Base-by-base conservation (phyloP, 2,888 invertebrate species). In the Lepidochitona cinerea region DNA sequence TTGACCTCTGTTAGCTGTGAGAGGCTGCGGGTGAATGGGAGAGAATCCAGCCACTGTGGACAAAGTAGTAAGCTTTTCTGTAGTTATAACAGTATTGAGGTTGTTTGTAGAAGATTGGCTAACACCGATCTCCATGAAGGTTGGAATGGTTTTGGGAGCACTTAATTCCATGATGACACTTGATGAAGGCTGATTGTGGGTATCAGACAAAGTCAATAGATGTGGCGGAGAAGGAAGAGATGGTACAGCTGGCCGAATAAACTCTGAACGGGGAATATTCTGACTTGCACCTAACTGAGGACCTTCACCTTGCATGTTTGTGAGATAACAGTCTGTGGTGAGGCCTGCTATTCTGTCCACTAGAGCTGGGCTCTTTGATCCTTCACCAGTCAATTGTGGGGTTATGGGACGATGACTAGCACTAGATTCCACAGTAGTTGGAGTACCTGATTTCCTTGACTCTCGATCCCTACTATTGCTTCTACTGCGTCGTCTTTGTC, bases 11-110 rank as follows among this genome's bases (percentile, higher is more conserved):
- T 70, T 74, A 41, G 72, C 77, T 2, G 84, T 85, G n/a, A 85
- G 78, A 4, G 87, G 87, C 68, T 85, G 85, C 1, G 87, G 87
- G 66, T 87, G 86, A 26, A 87, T 86, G 0, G 87, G 87, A 32
- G 85, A 84, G 75, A 87, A 87, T 37, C 80, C 81, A 7, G 84
- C 78, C 14, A 84, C 85, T 14, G 77, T 73, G 33, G 53, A 68
- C n/a, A 41, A 68, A 14, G 53, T n/a, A 18, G 68, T 33, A 18
- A 85, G 64, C 68, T 85, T 85, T 71, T 85, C 85, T 65, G 84
- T 86, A 65, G 76, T 82, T 12, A 85, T 75, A 33, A 12, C 14
- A 14, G 35, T 33, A 4, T 14, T 18, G 36, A 72, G 65, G 29
- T 72, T 72, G 29, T 37, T 33, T 49, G 49, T 7, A 49, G n/a